Evolutionary conservation across 2,797 vertebrate species (phyloP).

Genomic region (Neomorphus geoffroyi): DNA sequence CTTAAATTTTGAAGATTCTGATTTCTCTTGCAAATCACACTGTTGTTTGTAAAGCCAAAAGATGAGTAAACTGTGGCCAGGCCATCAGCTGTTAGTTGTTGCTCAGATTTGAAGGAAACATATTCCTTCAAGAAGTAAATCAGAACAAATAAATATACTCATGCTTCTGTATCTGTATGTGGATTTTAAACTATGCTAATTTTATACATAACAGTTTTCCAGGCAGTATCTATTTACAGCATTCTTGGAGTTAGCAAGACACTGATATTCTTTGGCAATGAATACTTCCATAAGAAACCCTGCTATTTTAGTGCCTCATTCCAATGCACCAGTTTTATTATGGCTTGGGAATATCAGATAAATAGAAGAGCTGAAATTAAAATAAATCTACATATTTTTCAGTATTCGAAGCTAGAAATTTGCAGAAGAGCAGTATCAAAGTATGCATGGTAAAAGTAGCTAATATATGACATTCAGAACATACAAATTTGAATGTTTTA

Average conservation of each 20-base stretch:
- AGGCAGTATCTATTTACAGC: constrained; percentile 71
- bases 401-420: not conserved
- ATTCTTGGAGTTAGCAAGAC: constrained; percentile 62
- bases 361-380: not conserved
- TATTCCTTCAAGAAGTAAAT: not conserved
- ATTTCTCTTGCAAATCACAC: constrained; percentile 15
- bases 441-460: not conserved
- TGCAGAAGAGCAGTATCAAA: not conserved
- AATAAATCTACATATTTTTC: not conserved
- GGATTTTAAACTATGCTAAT: constrained; percentile 74
- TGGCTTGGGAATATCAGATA: not conserved
- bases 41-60: constrained; percentile 17
- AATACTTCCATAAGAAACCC: constrained; percentile 56
- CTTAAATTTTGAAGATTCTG: constrained; percentile 20
- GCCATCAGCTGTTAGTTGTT: constrained; percentile 9
- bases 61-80: not conserved
- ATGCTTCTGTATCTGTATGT: constrained; percentile 37
- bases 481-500: not conserved
- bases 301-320: constrained; percentile 16
- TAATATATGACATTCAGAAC: not conserved
- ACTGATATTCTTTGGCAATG: constrained; percentile 37
- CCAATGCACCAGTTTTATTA: not conserved
- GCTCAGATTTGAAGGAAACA: constrained; percentile 26
- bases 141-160: constrained; percentile 41
- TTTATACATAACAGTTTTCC: constrained; percentile 67